Base-by-base conservation (phyloP, 2,888 invertebrate genomes). In the Didymodactylos carnosus region DNA sequence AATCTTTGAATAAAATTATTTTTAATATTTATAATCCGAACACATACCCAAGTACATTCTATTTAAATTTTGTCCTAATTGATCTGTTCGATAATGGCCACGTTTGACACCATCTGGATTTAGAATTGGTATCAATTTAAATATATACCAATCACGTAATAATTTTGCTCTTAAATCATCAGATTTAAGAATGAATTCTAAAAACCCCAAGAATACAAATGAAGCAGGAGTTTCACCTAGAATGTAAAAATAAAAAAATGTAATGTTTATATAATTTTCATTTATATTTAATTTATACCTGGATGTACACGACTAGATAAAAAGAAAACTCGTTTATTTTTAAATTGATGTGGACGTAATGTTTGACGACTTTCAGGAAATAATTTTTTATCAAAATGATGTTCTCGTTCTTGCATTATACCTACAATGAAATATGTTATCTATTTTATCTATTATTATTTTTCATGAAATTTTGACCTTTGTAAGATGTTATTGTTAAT, bases 141-240 rank as follows among this genome's bases (percentile, higher is more conserved):
- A 92, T 77, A 93, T 91, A 79, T 78, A 84, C 73, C 80, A 78
- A 79, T 88, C 88, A 72, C 92, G 86, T 69, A 93, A 84, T 75
- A 87, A 85, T 72, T 87, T 85, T 27, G 91, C 91, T 73, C 90
- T 86, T 1, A 88, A 87, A 82, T 92, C 92, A 75, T 88, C 88
- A 40, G 88, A 86, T 75, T 86, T 87, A 25, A 92, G 82, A 53
- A 93, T 84, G 69, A 91, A 88, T 80, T 91, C 89, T 11, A 93
- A 84, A 79, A 92, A 88, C 0, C 93, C 93, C 82, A 92, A 91
- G 82, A 92, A 88, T 19, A 92, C 92, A 84, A 90, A 91, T 83
- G 90, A 91, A 1, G 91, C 90, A 1, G 92, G 92, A 0, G 92
- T 92, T 84, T 93, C 93, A 2, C 92, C n/a, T n/a, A n/a, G n/a